Base-by-base conservation (phyloP, 2,797 vertebrate genomes). In the Austrolebias charrua region DNA sequence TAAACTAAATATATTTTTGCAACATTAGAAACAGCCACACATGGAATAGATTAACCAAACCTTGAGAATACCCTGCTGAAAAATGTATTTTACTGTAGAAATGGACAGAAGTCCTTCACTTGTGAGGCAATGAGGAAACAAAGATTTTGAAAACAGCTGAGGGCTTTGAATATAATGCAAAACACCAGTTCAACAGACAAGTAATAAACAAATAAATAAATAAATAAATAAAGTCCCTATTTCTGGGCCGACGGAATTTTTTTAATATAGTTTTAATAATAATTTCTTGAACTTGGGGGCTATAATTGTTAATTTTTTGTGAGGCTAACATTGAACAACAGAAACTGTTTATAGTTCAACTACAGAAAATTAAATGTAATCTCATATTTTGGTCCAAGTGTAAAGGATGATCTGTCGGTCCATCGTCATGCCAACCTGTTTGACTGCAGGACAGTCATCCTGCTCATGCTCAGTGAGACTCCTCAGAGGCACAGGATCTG, bases 1-100 rank as follows among this genome's bases (percentile, higher is more conserved):
- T 33, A 33, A 33, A 33, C 6, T 6, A 33, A 33, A 33, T 9
- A 9, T 33, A 6, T 33, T 33, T 33, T 40, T 11, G 4, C 1
- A 40, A 66, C 6, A 55, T 63, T 56, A 10, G 0, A 58, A 76
- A 71, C 45, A 48, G 19, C n/a, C 8, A 12, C 33, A 66, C n/a
- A 46, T 31, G 35, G 24, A 43, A 47, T 4, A 10, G 6, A n/a
- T 46, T 7, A 29, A 74, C 43, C 28, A 70, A 48, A 63, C 69
- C 78, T 71, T 71, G 76, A 73, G 49, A 73, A 54, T 45, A 2
- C 11, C 38, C 11, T 40, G 38, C 35, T 11, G 35, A 38, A 38
- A 38, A 38, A 38, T 11, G 9, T 38, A 38, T 11, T 11, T 3
- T 38, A 12, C 35, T 38, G 35, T 38, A 38, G 35, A 38, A 11